A percentile compares a stretch with the other conserved stretches of the same genome.
Evolutionary conservation across 2,113 vertebrate genomes (phyloP).

Genomic region (Corydoras sp.): DNA sequence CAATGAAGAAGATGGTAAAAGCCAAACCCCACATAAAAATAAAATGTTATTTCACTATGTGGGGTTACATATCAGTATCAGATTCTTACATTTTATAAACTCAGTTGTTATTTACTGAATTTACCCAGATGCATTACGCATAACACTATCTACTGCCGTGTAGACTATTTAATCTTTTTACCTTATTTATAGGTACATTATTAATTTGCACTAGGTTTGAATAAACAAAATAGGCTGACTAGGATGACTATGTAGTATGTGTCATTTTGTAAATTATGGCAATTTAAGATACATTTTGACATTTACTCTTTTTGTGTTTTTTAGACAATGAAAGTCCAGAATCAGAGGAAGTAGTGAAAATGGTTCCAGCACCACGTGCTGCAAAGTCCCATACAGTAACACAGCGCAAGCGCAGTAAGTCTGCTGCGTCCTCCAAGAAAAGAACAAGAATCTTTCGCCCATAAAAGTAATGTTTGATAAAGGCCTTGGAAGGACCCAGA

Average conservation of each 20-base stretch:
- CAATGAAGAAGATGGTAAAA: slow-evolving; percentile 61
- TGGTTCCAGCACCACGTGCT: slow-evolving; percentile 27
- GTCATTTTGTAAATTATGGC: too few relatives aligned
- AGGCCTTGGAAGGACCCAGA: slow-evolving; percentile 6
- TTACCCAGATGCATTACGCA: too few relatives aligned
- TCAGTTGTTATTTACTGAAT: too few relatives aligned
- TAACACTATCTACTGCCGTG: too few relatives aligned
- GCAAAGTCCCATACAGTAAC: slow-evolving; percentile 31
- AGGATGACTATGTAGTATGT: too few relatives aligned
- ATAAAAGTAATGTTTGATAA: slow-evolving; percentile 9
- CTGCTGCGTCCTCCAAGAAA: slow-evolving; percentile 32
- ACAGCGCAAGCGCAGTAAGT: slow-evolving; percentile 40
- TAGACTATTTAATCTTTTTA: too few relatives aligned
- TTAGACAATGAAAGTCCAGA: slow-evolving; percentile 52
- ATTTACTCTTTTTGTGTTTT: background rate
- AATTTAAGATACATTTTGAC: too few relatives aligned
- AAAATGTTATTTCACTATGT: background rate
- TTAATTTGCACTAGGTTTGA: too few relatives aligned
- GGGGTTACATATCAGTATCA: too few relatives aligned
- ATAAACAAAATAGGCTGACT: too few relatives aligned
- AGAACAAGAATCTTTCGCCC: slow-evolving; percentile 36
- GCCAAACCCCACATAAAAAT: background rate
- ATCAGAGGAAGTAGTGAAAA: slow-evolving; percentile 57
- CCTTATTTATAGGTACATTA: too few relatives aligned
- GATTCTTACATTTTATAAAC: too few relatives aligned